These are phyloP conservation scores for Cariama cristata DNA, from an alignment of 2,113 vertebrate species.

Conservation along the genomic window DNA sequence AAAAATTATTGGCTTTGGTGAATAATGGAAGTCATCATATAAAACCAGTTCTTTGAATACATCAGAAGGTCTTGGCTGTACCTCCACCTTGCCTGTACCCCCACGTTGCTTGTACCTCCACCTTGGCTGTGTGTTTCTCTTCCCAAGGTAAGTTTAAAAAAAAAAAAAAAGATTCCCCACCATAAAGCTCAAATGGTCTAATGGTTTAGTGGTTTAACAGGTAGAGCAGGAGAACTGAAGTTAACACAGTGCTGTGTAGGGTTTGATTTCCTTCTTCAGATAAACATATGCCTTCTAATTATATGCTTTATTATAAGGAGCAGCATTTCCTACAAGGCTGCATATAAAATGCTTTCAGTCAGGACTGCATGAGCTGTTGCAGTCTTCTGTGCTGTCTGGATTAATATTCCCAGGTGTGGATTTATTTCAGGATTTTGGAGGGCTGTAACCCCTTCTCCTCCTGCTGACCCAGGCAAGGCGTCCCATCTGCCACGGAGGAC, in stretches of 20 bases:
- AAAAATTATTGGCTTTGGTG: background rate
- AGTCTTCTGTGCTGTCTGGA: background rate
- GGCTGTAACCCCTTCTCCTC: background rate
- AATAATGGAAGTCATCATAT: background rate
- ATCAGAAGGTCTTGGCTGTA: background rate
- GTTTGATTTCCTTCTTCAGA: background rate
- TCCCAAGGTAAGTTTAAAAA: background rate
- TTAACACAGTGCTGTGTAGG: background rate
- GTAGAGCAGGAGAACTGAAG: background rate
- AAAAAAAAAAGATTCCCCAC: background rate
- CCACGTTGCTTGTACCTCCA: background rate
- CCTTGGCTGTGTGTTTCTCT: background rate
- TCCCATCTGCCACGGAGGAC: background rate
- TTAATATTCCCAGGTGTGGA: background rate
- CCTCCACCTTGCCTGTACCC: background rate
- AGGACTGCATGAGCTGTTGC: background rate
- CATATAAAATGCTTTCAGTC: background rate
- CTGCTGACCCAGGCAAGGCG: rapidly evolving
- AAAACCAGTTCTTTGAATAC: background rate
- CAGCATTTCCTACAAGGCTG: background rate
- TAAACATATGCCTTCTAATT: background rate
- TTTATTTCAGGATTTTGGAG: background rate
- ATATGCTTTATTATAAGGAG: background rate
- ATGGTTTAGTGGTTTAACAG: background rate
- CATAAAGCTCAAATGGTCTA: background rate